phyloP scores from a whole-genome alignment of 2,888 invertebrate species.

The Eumerus sabulonum region DNA sequence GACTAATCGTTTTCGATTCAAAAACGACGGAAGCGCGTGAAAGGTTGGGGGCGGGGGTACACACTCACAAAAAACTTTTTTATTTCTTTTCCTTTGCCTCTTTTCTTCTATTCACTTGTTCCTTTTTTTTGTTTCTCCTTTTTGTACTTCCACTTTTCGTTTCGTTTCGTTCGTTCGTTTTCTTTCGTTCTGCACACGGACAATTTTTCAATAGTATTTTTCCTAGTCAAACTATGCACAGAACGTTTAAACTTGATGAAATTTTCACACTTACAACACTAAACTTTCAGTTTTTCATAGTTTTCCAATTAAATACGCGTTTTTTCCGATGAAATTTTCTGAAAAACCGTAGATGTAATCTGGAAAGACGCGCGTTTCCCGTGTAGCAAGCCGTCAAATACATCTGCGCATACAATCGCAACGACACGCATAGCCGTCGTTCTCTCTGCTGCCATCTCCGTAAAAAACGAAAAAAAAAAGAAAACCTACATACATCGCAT shows the following conservation, averaged over 20 bases:
- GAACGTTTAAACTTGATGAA: slow-evolving; percentile 70
- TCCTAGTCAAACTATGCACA: slow-evolving; percentile 70
- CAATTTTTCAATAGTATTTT: slow-evolving; percentile 75
- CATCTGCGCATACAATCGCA: slow-evolving; percentile 70
- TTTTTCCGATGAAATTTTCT: slow-evolving; percentile 75
- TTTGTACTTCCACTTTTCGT: slow-evolving; percentile 22
- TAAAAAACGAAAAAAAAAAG: too few species aligned
- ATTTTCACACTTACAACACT: slow-evolving; percentile 70
- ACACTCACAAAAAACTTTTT: too few species aligned
- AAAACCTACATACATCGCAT: too few species aligned
- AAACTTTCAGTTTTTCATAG: slow-evolving; percentile 71
- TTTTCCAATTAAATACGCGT: slow-evolving; percentile 72
- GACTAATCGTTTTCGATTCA: too few species aligned
- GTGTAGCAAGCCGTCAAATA: slow-evolving; percentile 77
- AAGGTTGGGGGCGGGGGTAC: too few species aligned
- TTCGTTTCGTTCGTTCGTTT: slow-evolving; percentile 52
- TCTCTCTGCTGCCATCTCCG: too few species aligned
- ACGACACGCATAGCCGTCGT: slow-evolving; percentile 42
- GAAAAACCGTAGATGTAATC: slow-evolving; percentile 76
- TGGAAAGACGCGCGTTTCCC: slow-evolving; percentile 78
- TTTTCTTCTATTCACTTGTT: slow-evolving; percentile 31
- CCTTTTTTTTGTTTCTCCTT: slow-evolving; percentile 22
- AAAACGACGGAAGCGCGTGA: too few species aligned
- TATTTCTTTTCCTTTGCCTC: too few species aligned
- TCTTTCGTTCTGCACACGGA: slow-evolving; percentile 54